These are phyloP conservation scores for Cacajao melanocephalus DNA, from an alignment of 2,797 vertebrate genomes.

Conservation along the genomic window DNA sequence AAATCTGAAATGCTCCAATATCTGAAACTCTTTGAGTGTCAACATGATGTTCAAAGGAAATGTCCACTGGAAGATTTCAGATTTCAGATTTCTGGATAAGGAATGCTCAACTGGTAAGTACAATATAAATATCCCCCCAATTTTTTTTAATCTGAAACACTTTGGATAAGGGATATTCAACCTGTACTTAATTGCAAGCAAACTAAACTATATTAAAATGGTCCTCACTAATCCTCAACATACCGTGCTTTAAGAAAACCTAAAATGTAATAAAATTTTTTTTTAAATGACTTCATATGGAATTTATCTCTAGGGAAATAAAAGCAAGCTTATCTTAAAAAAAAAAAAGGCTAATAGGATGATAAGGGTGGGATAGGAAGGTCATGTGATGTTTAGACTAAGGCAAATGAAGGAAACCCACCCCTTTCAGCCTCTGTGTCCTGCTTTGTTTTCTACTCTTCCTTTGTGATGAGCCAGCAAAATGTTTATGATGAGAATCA, in stretches of 20 bases:
- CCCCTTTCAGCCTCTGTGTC: background rate
- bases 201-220: conserved; percentile 48
- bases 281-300: no score
- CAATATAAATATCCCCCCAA: background rate
- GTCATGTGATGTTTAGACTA: conserved; percentile 46
- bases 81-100: background rate
- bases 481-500: conserved; percentile 11
- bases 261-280: no score
- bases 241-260: background rate
- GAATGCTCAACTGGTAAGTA: background rate
- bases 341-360: background rate
- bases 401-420: conserved; percentile 57
- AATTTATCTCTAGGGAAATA: no score
- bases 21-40: background rate
- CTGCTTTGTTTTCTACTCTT: conserved; percentile 63
- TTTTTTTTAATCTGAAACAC: background rate
- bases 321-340: no score
- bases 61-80: background rate
- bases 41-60: background rate
- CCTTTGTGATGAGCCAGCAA: conserved; percentile 71
- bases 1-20: background rate
- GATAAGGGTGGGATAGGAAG: background rate
- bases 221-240: background rate
- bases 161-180: background rate
- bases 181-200: conserved; percentile 30